These are phyloP conservation scores for Bradynema listronoti DNA, from an alignment of 1,140 invertebrate species.

Conservation along the genomic window DNA sequence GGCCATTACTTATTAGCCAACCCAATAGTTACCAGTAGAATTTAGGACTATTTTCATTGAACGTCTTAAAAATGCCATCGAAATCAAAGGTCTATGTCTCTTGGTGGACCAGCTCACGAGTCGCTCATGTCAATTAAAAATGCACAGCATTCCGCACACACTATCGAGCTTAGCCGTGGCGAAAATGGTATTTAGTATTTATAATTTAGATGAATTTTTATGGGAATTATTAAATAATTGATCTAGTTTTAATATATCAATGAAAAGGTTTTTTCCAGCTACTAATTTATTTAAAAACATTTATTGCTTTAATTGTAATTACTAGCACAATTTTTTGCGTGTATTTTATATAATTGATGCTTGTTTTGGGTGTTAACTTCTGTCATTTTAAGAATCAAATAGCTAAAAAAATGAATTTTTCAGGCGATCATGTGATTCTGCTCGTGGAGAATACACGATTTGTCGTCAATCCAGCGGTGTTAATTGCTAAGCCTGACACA, in stretches of 20 bases:
- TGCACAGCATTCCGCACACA: constrained; percentile 44
- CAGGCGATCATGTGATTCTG: constrained; percentile 50
- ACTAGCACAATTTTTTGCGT: too few species aligned
- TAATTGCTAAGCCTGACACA: constrained; percentile 53
- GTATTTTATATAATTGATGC: too few species aligned
- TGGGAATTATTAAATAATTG: neutral
- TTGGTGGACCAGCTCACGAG: constrained; percentile 55
- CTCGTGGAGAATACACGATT: constrained; percentile 55
- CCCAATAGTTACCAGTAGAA: too few species aligned
- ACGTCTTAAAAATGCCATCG: too few species aligned
- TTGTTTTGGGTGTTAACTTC: too few species aligned
- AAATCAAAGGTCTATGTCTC: constrained; percentile 53
- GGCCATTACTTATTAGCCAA: too few species aligned
- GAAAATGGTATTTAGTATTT: constrained; percentile 41
- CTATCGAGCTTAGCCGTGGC: constrained; percentile 49
- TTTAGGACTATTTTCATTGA: too few species aligned
- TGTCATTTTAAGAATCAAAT: too few species aligned
- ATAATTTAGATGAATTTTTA: constrained; percentile 1
- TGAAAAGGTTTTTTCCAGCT: too few species aligned
- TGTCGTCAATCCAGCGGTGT: constrained; percentile 48
- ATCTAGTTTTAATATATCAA: constrained; percentile 16
- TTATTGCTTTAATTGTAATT: too few species aligned
- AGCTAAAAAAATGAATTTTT: too few species aligned
- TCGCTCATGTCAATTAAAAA: constrained; percentile 42
- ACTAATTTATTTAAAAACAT: too few species aligned